phyloP scores from a whole-genome alignment of 2,888 invertebrate species.

The Agelastica alni region DNA sequence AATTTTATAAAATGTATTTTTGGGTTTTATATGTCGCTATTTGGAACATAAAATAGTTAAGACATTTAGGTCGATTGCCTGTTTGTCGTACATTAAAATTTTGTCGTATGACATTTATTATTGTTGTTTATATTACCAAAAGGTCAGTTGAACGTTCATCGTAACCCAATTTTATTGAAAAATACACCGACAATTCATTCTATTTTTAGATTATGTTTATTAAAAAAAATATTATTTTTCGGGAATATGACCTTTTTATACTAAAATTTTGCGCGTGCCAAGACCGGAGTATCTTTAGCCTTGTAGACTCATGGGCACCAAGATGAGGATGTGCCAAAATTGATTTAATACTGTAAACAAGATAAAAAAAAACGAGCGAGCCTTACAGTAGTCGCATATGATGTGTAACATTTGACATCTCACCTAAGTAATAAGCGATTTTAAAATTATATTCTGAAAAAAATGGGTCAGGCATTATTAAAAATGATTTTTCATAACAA shows the following conservation, averaged over 20 bases:
- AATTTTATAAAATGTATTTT: conserved; percentile 12
- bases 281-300: not conserved
- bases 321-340: not conserved
- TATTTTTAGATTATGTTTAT: too few species aligned
- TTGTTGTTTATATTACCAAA: conserved; percentile 3
- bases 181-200: not conserved
- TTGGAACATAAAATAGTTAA: conserved; percentile 12
- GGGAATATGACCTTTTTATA: not conserved
- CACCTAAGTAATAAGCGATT: too few species aligned
- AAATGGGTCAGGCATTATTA: too few species aligned
- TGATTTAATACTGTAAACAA: too few species aligned
- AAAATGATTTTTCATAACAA: too few species aligned
- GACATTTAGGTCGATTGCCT: conserved; percentile 17
- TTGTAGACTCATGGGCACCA: not conserved
- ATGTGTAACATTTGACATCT: too few species aligned
- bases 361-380: too few species aligned
- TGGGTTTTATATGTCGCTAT: conserved; percentile 1
- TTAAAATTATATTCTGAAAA: too few species aligned
- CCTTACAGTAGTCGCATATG: too few species aligned
- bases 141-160: not conserved
- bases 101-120: conserved; percentile 4
- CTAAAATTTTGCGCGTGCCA: not conserved
- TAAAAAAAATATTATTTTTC: not conserved
- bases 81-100: not conserved
- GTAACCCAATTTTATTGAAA: too few species aligned